Conservation (phyloP, 2,888 invertebrate species). For the Rhagonycha lutea region DNA sequence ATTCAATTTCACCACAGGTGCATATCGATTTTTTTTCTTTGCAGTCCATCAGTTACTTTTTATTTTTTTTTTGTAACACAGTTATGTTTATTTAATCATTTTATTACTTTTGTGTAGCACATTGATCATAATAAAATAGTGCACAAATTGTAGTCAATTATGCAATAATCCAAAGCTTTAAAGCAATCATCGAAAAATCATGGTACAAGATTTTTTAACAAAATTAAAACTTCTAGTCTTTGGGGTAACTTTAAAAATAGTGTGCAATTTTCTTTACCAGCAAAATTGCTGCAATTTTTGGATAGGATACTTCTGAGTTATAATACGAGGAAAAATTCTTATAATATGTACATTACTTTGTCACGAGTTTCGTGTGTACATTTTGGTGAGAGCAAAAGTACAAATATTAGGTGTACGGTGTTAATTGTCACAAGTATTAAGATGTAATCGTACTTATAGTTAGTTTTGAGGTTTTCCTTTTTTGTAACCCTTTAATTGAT, state of each 20-base stretch:
- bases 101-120: background rate
- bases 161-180: background rate
- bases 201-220: background rate
- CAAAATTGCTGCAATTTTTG: background rate
- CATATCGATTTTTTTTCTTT: background rate
- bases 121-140: background rate
- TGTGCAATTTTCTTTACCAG: background rate
- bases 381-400: conserved; percentile 56
- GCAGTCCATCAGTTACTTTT: background rate
- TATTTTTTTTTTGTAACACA: background rate
- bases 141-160: background rate
- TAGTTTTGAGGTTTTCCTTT: background rate
- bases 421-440: conserved; percentile 17
- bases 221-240: background rate
- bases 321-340: background rate
- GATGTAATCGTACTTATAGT: background rate
- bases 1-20: background rate
- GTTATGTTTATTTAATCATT: background rate
- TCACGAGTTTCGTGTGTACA: conserved; percentile 24
- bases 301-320: background rate
- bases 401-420: conserved; percentile 43
- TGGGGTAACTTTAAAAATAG: background rate
- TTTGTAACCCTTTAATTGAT: background rate
- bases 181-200: background rate
- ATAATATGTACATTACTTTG: background rate